Conservation (phyloP, 2,113 vertebrate species). For the Hydrolagus affinis region DNA sequence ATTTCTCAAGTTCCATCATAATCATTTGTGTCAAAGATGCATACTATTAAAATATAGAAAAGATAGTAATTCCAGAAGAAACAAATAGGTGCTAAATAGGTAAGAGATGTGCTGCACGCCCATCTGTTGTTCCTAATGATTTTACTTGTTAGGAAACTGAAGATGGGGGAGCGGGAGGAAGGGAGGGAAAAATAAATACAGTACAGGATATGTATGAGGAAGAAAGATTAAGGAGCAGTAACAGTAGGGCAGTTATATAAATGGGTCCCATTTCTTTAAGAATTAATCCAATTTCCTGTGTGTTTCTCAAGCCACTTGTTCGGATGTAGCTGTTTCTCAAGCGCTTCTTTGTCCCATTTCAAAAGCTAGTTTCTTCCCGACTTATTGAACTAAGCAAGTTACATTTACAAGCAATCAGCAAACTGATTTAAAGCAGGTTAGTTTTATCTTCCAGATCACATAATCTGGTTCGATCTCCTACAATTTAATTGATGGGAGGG, state of each 20-base stretch:
- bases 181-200: neutral
- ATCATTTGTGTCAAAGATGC: too few relatives aligned
- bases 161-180: neutral
- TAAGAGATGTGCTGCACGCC: too few relatives aligned
- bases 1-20: too few relatives aligned
- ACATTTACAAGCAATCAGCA: neutral
- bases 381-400: neutral
- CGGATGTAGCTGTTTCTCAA: neutral
- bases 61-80: too few relatives aligned
- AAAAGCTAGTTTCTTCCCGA: neutral
- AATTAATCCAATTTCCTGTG: slow-evolving; percentile 19
- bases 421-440: neutral
- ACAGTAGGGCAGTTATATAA: neutral
- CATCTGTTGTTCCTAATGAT: too few relatives aligned
- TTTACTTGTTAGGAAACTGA: too few relatives aligned
- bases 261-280: neutral
- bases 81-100: too few relatives aligned
- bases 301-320: neutral
- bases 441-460: neutral
- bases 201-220: neutral
- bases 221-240: slow-evolving; percentile 9
- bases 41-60: too few relatives aligned
- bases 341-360: slow-evolving; percentile 8
- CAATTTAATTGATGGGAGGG: neutral
- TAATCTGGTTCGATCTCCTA: neutral